These are phyloP conservation scores for Hyaena hyaena DNA, from an alignment of 2,113 vertebrate genomes.

Conservation along the genomic window DNA sequence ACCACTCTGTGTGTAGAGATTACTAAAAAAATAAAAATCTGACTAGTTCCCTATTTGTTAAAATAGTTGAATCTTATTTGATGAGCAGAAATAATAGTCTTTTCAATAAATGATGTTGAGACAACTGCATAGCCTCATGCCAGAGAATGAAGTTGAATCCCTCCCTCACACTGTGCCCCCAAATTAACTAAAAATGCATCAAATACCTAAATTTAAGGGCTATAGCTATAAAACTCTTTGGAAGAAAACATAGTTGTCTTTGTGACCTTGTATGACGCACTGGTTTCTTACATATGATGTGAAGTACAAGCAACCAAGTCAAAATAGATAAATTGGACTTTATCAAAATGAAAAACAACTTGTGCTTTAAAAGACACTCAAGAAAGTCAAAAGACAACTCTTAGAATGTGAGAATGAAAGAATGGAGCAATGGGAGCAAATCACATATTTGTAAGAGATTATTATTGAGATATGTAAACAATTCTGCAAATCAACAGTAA, in stretches of 20 bases:
- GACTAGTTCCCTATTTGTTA: not conserved
- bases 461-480: not conserved
- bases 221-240: not conserved
- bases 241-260: not conserved
- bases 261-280: not conserved
- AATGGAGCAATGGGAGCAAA: not conserved
- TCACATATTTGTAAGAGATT: not conserved
- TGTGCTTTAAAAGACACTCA: not conserved
- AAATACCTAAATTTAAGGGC: not conserved
- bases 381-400: not conserved
- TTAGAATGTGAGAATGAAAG: not conserved
- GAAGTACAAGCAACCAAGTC: not conserved
- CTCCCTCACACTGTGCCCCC: not conserved
- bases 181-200: not conserved
- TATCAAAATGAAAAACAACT: not conserved
- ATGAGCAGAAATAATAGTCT: not conserved
- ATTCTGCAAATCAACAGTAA: not conserved
- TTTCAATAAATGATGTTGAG: not conserved
- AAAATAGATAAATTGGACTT: not conserved
- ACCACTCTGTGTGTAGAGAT: not conserved
- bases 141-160: not conserved
- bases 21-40: not conserved
- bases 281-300: not conserved
- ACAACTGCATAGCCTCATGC: not conserved
- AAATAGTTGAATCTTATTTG: not conserved